Base-by-base conservation (phyloP, 2,888 invertebrate species). In the Orgyia antiqua region DNA sequence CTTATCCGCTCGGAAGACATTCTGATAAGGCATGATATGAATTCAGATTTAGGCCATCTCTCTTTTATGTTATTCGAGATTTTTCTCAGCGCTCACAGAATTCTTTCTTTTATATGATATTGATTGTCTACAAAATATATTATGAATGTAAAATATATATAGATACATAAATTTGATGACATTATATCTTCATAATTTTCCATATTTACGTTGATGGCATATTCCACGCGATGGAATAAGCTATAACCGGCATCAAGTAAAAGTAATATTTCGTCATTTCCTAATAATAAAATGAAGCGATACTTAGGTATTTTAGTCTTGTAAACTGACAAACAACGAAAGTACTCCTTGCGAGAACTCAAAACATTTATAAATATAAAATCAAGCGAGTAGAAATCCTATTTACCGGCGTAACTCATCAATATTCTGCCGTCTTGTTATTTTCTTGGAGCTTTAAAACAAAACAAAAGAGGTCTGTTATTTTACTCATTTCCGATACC, bases 401-500 rank as follows among this genome's bases (percentile, higher is more conserved):
- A 61, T 64, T 59, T 60, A 54, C 46, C 34, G 54, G 49, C 51
- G 53, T 52, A 56, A 48, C 61, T 70, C 75, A 77, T 82, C 76
- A 76, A 74, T 79, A 79, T 80, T 82, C 79, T 48, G 63, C 59
- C 52, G 52, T 62, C 67, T 73, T 75, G 72, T 75, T 77, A 75
- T 77, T 78, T 73, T 74, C 70, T 58, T 51, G 49, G 58, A 61
- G 71, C 74, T 60, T 68, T 67, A 68, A 68, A 68, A 63, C 65
- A 64, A 72, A 71, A 71, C 77, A 75, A 76, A 79, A 73, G 78
- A 69, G 76, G 67, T 68, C 60, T 68, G 71, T 79, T 76, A 76
- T 76, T 83, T 82, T 79, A 83, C 82, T 82, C 78, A 75, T 84
- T 86, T 86, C 80, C 82, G 80, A 86, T 84, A 83, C 74, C 61